These are phyloP conservation scores for Spea bombifrons DNA, from an alignment of 2,113 vertebrate genomes.

Conservation along the genomic window DNA sequence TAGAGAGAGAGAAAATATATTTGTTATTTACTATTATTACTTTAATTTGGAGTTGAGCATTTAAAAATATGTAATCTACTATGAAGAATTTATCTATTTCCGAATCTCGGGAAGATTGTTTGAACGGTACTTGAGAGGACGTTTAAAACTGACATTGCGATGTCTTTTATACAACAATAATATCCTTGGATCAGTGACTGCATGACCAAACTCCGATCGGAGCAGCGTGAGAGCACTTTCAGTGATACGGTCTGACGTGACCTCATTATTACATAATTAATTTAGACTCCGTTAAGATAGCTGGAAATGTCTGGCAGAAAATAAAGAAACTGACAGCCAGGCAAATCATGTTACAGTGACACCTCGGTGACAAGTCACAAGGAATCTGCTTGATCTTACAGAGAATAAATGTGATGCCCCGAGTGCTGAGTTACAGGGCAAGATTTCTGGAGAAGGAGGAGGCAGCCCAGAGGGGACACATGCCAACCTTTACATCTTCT, in stretches of 20 bases:
- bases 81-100: not conserved
- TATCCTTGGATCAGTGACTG: not conserved
- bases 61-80: too few relatives aligned
- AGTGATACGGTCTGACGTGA: conserved; percentile 25
- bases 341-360: conserved; percentile 45
- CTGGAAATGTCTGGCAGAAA: conserved; percentile 52
- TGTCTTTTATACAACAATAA: not conserved
- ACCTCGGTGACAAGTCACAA: conserved; percentile 46
- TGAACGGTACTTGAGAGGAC: not conserved
- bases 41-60: too few relatives aligned
- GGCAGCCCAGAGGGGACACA: not conserved
- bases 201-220: conserved; percentile 6
- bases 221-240: not conserved
- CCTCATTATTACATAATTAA: conserved; percentile 56
- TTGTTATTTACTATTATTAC: too few relatives aligned
- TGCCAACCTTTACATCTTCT: not conserved
- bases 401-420: conserved; percentile 11
- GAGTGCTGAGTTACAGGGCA: not conserved
- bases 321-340: conserved; percentile 48
- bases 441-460: not conserved
- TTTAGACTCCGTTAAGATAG: conserved; percentile 48
- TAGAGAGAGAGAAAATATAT: too few relatives aligned
- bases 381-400: conserved; percentile 45
- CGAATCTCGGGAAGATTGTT: not conserved
- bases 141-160: not conserved